phyloP scores from a whole-genome alignment of 2,113 vertebrate species.

The Toxotes jaculatrix region DNA sequence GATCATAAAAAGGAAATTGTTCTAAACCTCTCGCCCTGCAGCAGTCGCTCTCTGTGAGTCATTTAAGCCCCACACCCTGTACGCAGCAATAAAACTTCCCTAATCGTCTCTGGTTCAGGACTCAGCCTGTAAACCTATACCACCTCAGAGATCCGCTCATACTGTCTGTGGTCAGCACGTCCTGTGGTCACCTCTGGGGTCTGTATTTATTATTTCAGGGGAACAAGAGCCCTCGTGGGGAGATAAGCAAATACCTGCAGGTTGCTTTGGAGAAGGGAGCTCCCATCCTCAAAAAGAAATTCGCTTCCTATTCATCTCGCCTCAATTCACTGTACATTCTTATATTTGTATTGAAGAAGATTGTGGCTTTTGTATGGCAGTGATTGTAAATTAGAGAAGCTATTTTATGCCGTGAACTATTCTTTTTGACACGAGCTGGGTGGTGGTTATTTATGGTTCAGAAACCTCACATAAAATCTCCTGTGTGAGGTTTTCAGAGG shows the following conservation, averaged over 20 bases:
- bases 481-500: slow-evolving; percentile 31
- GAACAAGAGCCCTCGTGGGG: slow-evolving; percentile 24
- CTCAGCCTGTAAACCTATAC: slow-evolving; percentile 47
- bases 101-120: slow-evolving; percentile 36
- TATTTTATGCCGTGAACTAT: slow-evolving; percentile 39
- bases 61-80: slow-evolving; percentile 12
- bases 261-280: slow-evolving; percentile 16
- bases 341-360: not conserved
- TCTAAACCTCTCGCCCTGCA: slow-evolving; percentile 26
- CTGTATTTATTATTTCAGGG: slow-evolving; percentile 59
- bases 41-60: slow-evolving; percentile 8
- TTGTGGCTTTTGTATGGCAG: not conserved
- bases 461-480: slow-evolving; percentile 55
- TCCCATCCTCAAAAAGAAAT: not conserved
- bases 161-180: slow-evolving; percentile 61
- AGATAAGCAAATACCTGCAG: slow-evolving; percentile 36
- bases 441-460: slow-evolving; percentile 35
- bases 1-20: slow-evolving; percentile 45
- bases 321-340: slow-evolving; percentile 1
- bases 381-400: slow-evolving; percentile 7
- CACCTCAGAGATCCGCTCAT: slow-evolving; percentile 52
- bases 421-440: slow-evolving; percentile 18
- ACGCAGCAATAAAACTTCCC: slow-evolving; percentile 16
- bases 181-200: slow-evolving; percentile 15
- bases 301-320: slow-evolving; percentile 4